Evolutionary conservation across 2,888 invertebrate species (phyloP), one percentile per base, ranked within the genome.

Genomic region (Hypercompe scribonia): DNA sequence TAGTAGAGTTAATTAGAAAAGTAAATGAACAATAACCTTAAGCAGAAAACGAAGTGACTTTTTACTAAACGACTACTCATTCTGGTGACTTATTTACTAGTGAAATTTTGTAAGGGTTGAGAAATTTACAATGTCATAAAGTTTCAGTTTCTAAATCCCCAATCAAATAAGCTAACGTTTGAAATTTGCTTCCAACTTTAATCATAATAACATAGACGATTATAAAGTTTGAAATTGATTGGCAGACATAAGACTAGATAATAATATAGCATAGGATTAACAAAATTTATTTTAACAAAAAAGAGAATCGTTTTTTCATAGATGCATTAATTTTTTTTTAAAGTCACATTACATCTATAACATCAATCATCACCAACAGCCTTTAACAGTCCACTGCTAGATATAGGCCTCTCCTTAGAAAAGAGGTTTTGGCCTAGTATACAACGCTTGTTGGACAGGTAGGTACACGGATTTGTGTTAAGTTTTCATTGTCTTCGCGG

Each of bases 111-210:
- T 28, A 28, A 58, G 54, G 13, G 54, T 2, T 58, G 54, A 58
- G 54, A 58, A 58, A 58, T 58, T 58, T 58, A 58, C 54, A 28
- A 58, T 28, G 54, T 28, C 28, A 58, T 58, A 58, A 58, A 58
- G 77, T 80, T 76, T 71, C 46, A 71, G 64, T 50, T 65, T 71
- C 68, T 31, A 24, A 66, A 68, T 65, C 36, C 36, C 68, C 71
- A 68, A 58, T 61, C 68, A 28, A 46, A 65, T 39, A 36, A 64
- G 36, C 39, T 28, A 24, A 69, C n/a, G 58, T n/a, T 58, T n/a
- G 54, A 58, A 28, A 10, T 58, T 58, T 58, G 54, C 54, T 58
- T 58, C 54, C 28, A 28, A 28, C 10, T 58, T n/a, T 13, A 28
- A n/a, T 11, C 28, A 58, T 58, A 58, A 58, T 58, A 58, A 28